Evolutionary conservation across 2,797 vertebrate genomes (phyloP), one percentile per base, ranked within the genome.

Genomic region (Strix occidentalis): DNA sequence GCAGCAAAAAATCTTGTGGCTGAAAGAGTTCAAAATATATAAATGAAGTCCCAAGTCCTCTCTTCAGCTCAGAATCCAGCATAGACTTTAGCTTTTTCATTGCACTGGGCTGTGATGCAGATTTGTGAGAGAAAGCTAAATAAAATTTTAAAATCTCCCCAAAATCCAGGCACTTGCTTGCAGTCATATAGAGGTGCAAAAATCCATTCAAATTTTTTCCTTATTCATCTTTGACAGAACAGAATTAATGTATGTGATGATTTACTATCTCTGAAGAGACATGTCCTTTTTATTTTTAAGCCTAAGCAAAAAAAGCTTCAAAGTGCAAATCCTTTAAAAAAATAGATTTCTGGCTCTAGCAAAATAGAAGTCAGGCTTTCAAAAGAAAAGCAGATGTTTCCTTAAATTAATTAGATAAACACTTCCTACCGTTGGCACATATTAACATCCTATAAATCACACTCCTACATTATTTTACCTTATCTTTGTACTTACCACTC

Each of bases 271-370:
- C 78, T 87, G 54, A 89, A 93, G 35, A 91, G 68, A 83, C 26
- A 57, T 29, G 50, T 85, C 68, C 78, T 94, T 95, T 89, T 93
- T 83, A 87, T 87, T 94, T 93, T 92, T 91, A 97, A 93, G 82
- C 48, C 51, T 63, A 70, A 83, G 80, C 24, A 66, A 86, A 90
- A 93, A 93, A 89, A 53, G 16, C 31, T 93, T 92, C 75, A 23
- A 87, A 95, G 75, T 57, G 28, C n/a, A 89, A 89, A 57, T 87
- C 31, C 48, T 41, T 39, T 9, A 9, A 75, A 80, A 72, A 60
- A 63, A 10, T 5, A 63, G 14, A 26, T 69, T 54, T 76, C 43
- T 75, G 17, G 9, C 39, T 85, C 18, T 61, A 86, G 25, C 43
- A 84, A 95, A 96, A 89, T 78, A 86, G 46, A 93, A 95, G 72